phyloP scores from a whole-genome alignment of 2,797 vertebrate genomes.

The Buceros bicornis region DNA sequence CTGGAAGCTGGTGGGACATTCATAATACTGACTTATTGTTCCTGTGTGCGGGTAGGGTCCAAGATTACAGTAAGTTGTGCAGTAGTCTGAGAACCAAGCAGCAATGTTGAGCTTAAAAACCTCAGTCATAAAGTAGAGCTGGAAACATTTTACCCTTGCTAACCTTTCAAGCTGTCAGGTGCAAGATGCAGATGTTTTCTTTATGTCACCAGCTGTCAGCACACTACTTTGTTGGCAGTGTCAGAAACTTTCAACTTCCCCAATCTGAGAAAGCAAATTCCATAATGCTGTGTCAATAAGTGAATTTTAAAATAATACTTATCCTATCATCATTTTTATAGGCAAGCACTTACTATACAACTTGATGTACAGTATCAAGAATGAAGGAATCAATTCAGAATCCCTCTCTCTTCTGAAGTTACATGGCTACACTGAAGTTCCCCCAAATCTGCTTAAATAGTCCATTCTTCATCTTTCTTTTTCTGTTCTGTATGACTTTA shows the following conservation, averaged over 20 bases:
- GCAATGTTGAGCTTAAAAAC: not conserved
- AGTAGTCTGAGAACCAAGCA: slow-evolving; percentile 22
- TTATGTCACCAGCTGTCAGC: not conserved
- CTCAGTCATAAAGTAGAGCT: not conserved
- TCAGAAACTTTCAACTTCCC: not conserved
- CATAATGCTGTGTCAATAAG: not conserved
- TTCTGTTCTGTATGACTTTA: not conserved
- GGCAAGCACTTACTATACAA: not conserved
- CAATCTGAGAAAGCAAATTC: not conserved
- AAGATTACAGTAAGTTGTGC: not conserved
- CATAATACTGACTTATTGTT: not conserved
- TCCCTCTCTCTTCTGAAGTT: not conserved
- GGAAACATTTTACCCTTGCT: not conserved
- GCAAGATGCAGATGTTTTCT: slow-evolving; percentile 4
- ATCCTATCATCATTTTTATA: not conserved
- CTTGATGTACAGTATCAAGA: not conserved
- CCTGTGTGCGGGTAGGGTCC: not conserved
- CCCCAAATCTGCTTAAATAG: not conserved
- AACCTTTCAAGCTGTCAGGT: not conserved
- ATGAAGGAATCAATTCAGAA: not conserved
- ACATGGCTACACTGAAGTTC: not conserved
- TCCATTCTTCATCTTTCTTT: not conserved
- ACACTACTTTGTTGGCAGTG: not conserved
- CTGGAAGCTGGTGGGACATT: not conserved
- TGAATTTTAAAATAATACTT: not conserved